Evolutionary conservation across 1,140 invertebrate species (phyloP), one percentile per base, ranked within the genome.

Genomic region (Daktulosphaira vitifoliae): DNA sequence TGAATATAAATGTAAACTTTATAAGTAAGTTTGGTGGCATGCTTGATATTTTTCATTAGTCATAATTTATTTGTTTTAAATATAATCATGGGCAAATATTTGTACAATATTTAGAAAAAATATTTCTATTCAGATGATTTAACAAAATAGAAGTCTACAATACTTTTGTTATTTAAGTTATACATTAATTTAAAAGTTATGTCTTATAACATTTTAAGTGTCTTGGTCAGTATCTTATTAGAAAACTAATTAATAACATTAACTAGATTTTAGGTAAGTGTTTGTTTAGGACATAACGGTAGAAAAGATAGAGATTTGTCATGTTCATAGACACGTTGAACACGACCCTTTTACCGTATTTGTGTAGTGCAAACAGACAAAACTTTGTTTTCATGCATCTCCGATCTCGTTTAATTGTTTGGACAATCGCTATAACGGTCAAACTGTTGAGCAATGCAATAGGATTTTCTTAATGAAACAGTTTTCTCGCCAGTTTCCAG

Each of bases 401-500:
- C 20, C 5, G n/a, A 3, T 9, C 3, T 11, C 25, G 22, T 44
- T 16, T 26, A 44, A 44, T n/a, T 23, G 39, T n/a, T 23, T 23
- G 39, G 54, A 44, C 54, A 59, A 59, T 59, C 54, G 23, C 23
- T 38, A 59, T 59, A 25, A 59, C 54, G 39, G 54, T 44, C 23
- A 20, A 44, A 9, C 23, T 15, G 23, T 59, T 23, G 18, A 20
- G 39, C 15, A 20, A n/a, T 6, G 22, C 38, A 3, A 38, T 25
- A 22, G 29, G 18, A 5, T 53, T 53, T 53, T 53, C 51, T 38
- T 53, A 38, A 53, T 53, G 33, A 38, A 53, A 53, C 33, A 2
- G 51, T 53, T 29, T 38, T 18, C 29, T 9, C 46, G 4, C 7
- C 46, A 16, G 18, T 33, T 6, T 11, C 5, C 29, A 5, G 29